Percentiles rank a stretch among this genome's conserved stretches.
phyloP scores from a whole-genome alignment of 2,888 invertebrate species.

The Pachycephus smyrnensis region DNA sequence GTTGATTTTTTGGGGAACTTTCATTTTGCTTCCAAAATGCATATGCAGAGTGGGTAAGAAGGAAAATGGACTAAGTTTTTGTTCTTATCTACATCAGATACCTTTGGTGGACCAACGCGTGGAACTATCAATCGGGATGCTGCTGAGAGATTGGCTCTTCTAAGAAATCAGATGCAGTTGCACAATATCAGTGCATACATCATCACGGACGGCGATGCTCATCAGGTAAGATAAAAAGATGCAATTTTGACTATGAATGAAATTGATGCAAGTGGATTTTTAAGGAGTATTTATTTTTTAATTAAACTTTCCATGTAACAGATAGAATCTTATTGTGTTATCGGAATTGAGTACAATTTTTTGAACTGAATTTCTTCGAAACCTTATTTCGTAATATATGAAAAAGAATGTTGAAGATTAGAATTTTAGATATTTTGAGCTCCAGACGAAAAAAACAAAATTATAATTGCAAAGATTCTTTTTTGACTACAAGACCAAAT shows the following conservation, averaged over 20 bases:
- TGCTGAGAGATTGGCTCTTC: constrained; percentile 9
- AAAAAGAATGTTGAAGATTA: too few species aligned
- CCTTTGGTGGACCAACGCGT: background rate
- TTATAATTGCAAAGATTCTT: too few species aligned
- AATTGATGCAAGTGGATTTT: background rate
- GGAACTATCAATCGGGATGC: background rate
- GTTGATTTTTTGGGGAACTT: background rate
- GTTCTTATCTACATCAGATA: background rate
- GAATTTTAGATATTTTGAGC: too few species aligned
- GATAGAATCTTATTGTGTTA: background rate
- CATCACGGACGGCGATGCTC: constrained; percentile 18
- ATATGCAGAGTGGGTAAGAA: too few species aligned
- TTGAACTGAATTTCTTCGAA: too few species aligned
- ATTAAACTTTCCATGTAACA: background rate
- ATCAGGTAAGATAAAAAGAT: constrained; percentile 16
- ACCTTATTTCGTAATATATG: too few species aligned
- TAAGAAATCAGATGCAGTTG: constrained; percentile 18
- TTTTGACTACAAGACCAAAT: too few species aligned
- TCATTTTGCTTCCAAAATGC: background rate
- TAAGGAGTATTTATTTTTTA: background rate
- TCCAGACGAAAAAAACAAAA: too few species aligned
- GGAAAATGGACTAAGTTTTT: background rate
- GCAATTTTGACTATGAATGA: background rate
- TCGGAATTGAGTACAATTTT: background rate
- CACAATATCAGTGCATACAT: constrained; percentile 18